Conservation (phyloP, 2,797 vertebrate species). For the Lepilemur ruficaudatus region DNA sequence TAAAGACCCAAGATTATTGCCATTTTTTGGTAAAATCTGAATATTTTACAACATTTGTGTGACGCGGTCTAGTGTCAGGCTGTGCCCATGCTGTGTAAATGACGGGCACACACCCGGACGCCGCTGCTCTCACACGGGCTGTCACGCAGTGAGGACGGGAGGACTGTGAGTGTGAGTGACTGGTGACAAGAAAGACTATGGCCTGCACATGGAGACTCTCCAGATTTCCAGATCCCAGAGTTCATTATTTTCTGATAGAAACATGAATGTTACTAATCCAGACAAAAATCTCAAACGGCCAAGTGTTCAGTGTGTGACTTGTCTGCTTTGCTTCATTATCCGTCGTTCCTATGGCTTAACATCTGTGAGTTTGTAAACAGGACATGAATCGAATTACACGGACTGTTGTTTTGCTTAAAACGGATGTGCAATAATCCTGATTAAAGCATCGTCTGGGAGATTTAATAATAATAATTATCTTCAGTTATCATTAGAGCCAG, state of each 20-base stretch:
- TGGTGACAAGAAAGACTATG: not conserved
- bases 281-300: not conserved
- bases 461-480: constrained; percentile 74
- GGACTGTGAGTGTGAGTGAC: not conserved
- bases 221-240: not conserved
- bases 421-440: constrained; percentile 75
- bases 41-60: not conserved
- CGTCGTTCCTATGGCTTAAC: not conserved
- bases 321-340: not conserved
- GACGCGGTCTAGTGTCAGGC: no score
- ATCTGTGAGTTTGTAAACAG: constrained; percentile 68
- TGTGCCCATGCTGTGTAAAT: not conserved
- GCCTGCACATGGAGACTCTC: not conserved
- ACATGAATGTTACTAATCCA: constrained; percentile 14
- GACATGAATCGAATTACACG: constrained; percentile 68
- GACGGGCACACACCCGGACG: no score
- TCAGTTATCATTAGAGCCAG: constrained; percentile 71
- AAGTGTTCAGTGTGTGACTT: not conserved
- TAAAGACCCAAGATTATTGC: not conserved
- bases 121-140: not conserved
- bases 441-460: constrained; percentile 79
- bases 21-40: not conserved
- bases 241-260: not conserved
- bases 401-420: constrained; percentile 79
- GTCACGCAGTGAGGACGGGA: accelerated